Percentiles rank a stretch among this genome's conserved stretches.
Conservation (phyloP, 2,113 vertebrate species). For the Istiophorus platypterus region DNA sequence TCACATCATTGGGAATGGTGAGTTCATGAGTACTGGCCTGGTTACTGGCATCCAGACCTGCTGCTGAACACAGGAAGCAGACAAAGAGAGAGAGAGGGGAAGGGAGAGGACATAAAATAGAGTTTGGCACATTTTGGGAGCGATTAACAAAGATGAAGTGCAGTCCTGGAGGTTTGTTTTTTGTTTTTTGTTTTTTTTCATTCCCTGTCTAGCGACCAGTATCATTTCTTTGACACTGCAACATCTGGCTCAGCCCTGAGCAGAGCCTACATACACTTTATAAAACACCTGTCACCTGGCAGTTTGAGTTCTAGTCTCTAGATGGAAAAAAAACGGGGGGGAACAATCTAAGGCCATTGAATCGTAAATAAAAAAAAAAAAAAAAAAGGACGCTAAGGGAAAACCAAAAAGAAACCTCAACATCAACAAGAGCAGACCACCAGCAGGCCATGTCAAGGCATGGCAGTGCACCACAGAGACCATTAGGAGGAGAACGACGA, state of each 20-base stretch:
- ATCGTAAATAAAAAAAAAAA: too few relatives aligned
- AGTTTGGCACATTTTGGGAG: slow-evolving; percentile 85
- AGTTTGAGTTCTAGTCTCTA: not conserved
- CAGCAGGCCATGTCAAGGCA: slow-evolving; percentile 85
- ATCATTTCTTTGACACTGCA: slow-evolving; percentile 17
- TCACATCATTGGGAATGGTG: slow-evolving; percentile 99
- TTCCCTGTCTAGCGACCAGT: slow-evolving; percentile 21
- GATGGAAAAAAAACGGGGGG: not conserved
- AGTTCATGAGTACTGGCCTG: slow-evolving; percentile 99
- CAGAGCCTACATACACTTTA: slow-evolving; percentile 11
- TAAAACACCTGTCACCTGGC: not conserved
- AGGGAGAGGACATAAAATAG: slow-evolving; percentile 75
- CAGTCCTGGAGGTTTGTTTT: slow-evolving; percentile 11
- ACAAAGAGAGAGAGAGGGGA: slow-evolving; percentile 48
- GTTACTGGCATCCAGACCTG: slow-evolving; percentile 97
- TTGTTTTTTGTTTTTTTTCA: too few relatives aligned
- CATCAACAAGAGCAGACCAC: slow-evolving; percentile 85
- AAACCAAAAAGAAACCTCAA: slow-evolving; percentile 73
- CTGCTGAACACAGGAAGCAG: slow-evolving; percentile 76
- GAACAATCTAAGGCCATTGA: slow-evolving; percentile 1
- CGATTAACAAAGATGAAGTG: slow-evolving; percentile 30
- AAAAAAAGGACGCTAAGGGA: slow-evolving; percentile 41
- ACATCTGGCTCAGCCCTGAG: slow-evolving; percentile 20
- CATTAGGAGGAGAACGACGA: slow-evolving; percentile 68
- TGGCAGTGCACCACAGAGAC: slow-evolving; percentile 74